Percentiles rank a stretch among this genome's conserved stretches.
Conservation (phyloP, 2,113 vertebrate genomes). For the Elachura formosa region DNA sequence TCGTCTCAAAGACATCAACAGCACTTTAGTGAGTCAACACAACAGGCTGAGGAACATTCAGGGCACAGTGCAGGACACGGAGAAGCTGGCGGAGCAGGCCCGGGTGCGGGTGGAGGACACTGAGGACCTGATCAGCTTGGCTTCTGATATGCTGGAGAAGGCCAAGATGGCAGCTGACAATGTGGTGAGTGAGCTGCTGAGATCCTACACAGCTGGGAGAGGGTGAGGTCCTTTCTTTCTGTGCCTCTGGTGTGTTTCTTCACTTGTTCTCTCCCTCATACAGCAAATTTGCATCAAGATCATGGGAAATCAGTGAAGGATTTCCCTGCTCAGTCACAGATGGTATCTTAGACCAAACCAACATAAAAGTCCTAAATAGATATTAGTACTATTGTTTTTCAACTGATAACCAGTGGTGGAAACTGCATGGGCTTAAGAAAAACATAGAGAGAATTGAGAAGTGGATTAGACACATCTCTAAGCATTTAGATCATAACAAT, state of each 20-base stretch:
- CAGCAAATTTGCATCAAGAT: background rate
- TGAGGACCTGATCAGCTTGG: slow-evolving; percentile 80
- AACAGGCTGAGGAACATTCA: slow-evolving; percentile 89
- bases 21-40: slow-evolving; percentile 83
- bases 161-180: slow-evolving; percentile 84
- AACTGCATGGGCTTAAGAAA: background rate
- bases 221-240: background rate
- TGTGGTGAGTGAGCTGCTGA: slow-evolving; percentile 76
- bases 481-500: background rate
- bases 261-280: background rate
- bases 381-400: background rate
- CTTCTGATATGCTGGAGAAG: slow-evolving; percentile 86
- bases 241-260: background rate
- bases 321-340: background rate
- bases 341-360: background rate
- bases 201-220: background rate
- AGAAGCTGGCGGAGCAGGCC: slow-evolving; percentile 80
- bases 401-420: background rate
- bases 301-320: background rate
- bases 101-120: slow-evolving; percentile 78
- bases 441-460: background rate
- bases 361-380: background rate
- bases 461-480: background rate
- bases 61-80: slow-evolving; percentile 80
- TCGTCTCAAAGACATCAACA: slow-evolving; percentile 86